A percentile compares a stretch with the other conserved stretches of the same genome.
These are phyloP conservation scores for Strigamia transsilvanica DNA, from an alignment of 2,888 invertebrate genomes.

Conservation along the genomic window DNA sequence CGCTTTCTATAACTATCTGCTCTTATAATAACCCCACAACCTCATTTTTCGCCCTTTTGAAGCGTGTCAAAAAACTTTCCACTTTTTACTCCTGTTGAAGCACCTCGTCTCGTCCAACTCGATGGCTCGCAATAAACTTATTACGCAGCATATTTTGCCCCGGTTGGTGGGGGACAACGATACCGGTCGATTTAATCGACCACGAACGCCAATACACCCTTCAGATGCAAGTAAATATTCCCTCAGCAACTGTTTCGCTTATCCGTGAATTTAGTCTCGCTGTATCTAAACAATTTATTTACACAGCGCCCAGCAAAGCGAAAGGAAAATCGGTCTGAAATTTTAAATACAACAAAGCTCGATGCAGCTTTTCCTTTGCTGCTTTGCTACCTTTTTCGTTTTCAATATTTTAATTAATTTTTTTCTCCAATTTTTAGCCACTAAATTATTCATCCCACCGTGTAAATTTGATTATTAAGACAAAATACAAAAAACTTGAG, in stretches of 20 bases:
- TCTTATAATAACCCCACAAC: conserved; percentile 22
- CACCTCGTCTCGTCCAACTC: not conserved
- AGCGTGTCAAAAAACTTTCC: conserved; percentile 4
- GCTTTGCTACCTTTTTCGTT: too few relatives aligned
- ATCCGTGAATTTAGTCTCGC: conserved; percentile 2
- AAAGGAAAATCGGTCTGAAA: too few relatives aligned
- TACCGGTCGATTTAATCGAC: conserved; percentile 26
- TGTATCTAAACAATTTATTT: not conserved
- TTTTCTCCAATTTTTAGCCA: too few relatives aligned
- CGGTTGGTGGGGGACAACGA: not conserved
- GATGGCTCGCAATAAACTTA: not conserved
- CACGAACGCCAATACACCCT: conserved; percentile 21
- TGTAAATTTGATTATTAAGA: too few relatives aligned
- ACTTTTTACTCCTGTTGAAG: not conserved
- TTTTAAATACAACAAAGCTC: too few relatives aligned
- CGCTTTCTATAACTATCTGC: not conserved
- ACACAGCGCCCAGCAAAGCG: too few relatives aligned
- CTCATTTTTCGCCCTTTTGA: not conserved
- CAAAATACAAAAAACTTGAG: too few relatives aligned
- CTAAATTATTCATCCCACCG: too few relatives aligned
- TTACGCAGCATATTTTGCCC: conserved; percentile 10
- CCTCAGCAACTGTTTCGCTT: not conserved
- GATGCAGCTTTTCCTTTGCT: too few relatives aligned
- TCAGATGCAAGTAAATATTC: conserved; percentile 21
- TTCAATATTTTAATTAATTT: too few relatives aligned